These are phyloP conservation scores for Artibeus lituratus DNA, from an alignment of 2,797 vertebrate genomes.

Conservation along the genomic window DNA sequence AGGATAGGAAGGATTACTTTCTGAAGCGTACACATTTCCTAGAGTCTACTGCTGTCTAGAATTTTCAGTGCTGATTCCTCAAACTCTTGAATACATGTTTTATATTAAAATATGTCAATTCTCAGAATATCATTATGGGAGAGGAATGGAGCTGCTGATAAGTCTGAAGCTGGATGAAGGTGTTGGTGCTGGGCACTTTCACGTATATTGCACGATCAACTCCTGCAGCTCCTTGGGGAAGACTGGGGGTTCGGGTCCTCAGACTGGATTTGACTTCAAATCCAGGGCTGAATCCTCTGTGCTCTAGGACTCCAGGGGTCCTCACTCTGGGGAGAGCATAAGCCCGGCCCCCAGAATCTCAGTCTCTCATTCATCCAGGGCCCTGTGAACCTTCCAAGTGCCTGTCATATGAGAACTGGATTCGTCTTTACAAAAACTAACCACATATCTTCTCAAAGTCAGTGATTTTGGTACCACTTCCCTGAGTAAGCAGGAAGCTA, in stretches of 20 bases:
- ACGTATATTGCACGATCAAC: too few species aligned
- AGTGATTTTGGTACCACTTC: neutral
- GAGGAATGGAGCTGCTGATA: neutral
- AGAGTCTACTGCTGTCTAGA: neutral
- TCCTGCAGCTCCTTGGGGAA: neutral
- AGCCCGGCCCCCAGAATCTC: neutral
- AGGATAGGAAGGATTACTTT: neutral
- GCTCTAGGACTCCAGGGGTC: neutral
- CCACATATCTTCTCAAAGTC: neutral
- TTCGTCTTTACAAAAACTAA: neutral
- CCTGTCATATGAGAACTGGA: neutral
- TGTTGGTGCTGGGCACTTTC: accelerated
- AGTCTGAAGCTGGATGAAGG: neutral
- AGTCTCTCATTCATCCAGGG: neutral
- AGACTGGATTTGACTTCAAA: neutral
- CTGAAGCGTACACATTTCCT: neutral
- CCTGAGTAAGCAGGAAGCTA: neutral
- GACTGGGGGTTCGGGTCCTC: neutral
- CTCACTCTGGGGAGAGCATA: neutral
- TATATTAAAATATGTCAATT: neutral
- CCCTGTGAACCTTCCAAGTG: neutral
- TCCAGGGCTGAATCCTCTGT: neutral
- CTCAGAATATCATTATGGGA: neutral
- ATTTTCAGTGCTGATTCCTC: neutral
- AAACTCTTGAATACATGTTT: neutral